phyloP scores from a whole-genome alignment of 92 coral and sea anemone species.

The Anthopleura xanthogrammica region DNA sequence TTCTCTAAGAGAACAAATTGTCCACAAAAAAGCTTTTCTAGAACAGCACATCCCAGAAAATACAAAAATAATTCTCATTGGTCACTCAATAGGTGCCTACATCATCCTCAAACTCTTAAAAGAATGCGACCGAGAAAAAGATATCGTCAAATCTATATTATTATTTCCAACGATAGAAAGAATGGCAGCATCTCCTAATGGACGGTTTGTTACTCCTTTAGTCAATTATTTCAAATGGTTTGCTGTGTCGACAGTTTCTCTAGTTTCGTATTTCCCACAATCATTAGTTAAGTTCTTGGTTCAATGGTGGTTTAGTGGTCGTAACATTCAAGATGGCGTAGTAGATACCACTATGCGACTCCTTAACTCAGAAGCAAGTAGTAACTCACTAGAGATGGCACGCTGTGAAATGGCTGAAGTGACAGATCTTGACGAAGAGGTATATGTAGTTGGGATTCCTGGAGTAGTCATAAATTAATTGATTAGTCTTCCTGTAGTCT shows the following conservation, averaged over 20 bases:
- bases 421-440: conserved; percentile 66
- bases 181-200: conserved; percentile 92
- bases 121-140: conserved; percentile 39
- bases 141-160: conserved; percentile 73
- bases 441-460: conserved; percentile 5
- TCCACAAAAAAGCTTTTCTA: conserved; percentile 80
- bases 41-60: conserved; percentile 65
- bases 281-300: conserved; percentile 57
- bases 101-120: conserved; percentile 75
- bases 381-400: conserved; percentile 74
- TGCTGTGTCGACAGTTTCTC: conserved; percentile 51
- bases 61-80: conserved; percentile 75
- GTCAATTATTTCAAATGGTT: conserved; percentile 83
- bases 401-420: conserved; percentile 83
- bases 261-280: conserved; percentile 65
- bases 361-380: conserved; percentile 56
- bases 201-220: conserved; percentile 75
- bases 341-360: conserved; percentile 72
- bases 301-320: conserved; percentile 84
- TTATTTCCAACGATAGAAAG: conserved; percentile 93
- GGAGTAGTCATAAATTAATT: not conserved
- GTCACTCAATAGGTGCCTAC: conserved; percentile 98
- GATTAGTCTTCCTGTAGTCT: too few relatives aligned
- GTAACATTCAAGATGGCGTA: conserved; percentile 43
- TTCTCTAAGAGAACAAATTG: conserved; percentile 79